Evolutionary conservation across 2,113 vertebrate species (phyloP).

Genomic region (Corvus moneduloides): DNA sequence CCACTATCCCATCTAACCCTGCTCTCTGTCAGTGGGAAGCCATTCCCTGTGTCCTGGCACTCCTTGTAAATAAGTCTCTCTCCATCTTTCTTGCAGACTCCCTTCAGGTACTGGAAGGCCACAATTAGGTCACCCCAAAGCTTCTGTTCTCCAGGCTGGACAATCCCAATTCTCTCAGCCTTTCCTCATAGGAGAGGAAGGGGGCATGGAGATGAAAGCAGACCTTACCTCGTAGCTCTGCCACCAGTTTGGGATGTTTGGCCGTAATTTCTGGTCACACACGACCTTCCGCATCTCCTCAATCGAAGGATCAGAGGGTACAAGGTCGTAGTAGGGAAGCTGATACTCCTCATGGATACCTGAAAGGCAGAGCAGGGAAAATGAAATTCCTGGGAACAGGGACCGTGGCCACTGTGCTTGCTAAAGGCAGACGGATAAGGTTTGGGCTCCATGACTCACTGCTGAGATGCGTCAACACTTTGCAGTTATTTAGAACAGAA

Average conservation of each 20-base stretch:
- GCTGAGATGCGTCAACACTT: background rate
- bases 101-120: background rate
- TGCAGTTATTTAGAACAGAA: background rate
- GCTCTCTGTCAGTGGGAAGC: background rate
- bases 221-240: constrained; percentile 92
- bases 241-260: constrained; percentile 98
- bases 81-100: background rate
- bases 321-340: constrained; percentile 95
- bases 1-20: background rate
- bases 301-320: constrained; percentile 97
- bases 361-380: constrained; percentile 45
- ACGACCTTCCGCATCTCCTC: constrained; percentile 99
- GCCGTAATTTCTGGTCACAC: constrained; percentile 95
- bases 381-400: background rate
- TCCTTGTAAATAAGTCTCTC: background rate
- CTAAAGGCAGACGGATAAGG: background rate
- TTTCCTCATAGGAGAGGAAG: background rate
- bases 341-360: constrained; percentile 98
- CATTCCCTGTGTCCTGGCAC: too few relatives aligned
- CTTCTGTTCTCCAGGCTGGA: background rate
- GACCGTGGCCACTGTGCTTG: fast-evolving
- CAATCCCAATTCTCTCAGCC: background rate
- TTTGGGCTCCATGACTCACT: background rate
- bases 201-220: background rate
- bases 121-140: background rate